phyloP scores from a whole-genome alignment of 2,113 vertebrate species.

The Ariopsis seemanni region DNA sequence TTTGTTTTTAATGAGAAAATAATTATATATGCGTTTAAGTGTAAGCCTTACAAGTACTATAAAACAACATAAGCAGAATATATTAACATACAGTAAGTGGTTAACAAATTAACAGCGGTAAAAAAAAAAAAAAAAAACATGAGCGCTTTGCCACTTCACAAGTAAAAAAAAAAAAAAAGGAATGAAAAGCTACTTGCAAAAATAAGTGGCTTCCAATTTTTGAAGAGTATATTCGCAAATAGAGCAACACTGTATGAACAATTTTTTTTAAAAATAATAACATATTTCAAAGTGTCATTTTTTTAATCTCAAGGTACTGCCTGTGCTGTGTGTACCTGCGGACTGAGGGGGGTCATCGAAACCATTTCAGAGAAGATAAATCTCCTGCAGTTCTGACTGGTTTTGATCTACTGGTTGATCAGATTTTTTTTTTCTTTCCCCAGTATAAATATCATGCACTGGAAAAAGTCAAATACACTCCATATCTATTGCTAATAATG shows the following conservation, averaged over 20 bases:
- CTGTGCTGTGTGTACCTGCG: constrained; percentile 25
- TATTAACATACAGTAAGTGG: constrained; percentile 83
- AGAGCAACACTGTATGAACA: constrained; percentile 50
- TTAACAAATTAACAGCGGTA: constrained; percentile 82
- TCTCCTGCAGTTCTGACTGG: background rate
- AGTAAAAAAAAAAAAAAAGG: constrained; percentile 51
- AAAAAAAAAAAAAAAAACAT: constrained; percentile 53
- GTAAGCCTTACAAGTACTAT: constrained; percentile 88
- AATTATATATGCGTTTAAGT: constrained; percentile 85
- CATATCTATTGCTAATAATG: background rate
- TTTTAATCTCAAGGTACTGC: constrained; percentile 31
- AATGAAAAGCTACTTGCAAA: background rate
- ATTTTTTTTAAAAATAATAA: constrained; percentile 59
- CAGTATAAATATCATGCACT: constrained; percentile 21
- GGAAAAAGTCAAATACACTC: background rate
- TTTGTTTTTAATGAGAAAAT: constrained; percentile 98
- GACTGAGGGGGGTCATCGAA: background rate
- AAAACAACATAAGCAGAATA: constrained; percentile 89
- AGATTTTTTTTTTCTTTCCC: background rate
- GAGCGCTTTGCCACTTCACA: constrained; percentile 49
- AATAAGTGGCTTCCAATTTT: constrained; percentile 12
- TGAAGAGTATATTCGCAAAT: constrained; percentile 36
- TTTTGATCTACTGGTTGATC: background rate
- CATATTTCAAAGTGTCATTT: constrained; percentile 25
- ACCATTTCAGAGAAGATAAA: constrained; percentile 32